phyloP scores from a whole-genome alignment of 1,140 invertebrate genomes.

The Steinernema feltiae region DNA sequence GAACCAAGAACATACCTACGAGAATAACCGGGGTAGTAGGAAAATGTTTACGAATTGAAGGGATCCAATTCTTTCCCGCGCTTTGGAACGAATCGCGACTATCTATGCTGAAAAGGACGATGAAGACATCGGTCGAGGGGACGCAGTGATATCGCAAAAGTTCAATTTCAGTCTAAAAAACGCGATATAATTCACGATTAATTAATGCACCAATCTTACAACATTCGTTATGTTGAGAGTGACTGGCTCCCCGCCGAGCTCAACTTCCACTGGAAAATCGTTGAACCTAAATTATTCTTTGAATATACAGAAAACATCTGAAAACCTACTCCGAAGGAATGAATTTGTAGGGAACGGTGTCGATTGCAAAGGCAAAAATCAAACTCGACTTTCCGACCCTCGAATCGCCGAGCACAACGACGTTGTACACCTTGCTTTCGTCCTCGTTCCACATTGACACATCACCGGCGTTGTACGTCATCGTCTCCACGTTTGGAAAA shows the following conservation, averaged over 20 bases:
- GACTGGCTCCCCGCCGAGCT: neutral
- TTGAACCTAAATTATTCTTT: neutral
- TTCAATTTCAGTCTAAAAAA: neutral
- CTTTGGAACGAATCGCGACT: neutral
- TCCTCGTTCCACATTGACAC: too few species aligned
- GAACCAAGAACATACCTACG: neutral
- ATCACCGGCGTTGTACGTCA: too few species aligned
- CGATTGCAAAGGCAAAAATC: neutral
- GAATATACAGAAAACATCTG: neutral
- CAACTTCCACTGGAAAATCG: neutral
- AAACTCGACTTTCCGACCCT: neutral
- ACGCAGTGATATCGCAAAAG: neutral
- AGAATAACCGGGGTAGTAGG: neutral
- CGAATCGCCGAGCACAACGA: neutral
- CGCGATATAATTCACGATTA: neutral
- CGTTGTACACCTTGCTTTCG: neutral
- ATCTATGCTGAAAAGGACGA: neutral
- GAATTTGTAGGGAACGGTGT: neutral
- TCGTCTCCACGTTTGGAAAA: too few species aligned
- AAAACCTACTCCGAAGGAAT: neutral
- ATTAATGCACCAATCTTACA: neutral
- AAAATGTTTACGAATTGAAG: neutral
- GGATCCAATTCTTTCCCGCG: neutral
- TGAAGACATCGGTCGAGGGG: neutral
- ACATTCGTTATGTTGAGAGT: neutral